Conservation (phyloP, 1,140 invertebrate genomes). For the Drosophila busckii region DNA sequence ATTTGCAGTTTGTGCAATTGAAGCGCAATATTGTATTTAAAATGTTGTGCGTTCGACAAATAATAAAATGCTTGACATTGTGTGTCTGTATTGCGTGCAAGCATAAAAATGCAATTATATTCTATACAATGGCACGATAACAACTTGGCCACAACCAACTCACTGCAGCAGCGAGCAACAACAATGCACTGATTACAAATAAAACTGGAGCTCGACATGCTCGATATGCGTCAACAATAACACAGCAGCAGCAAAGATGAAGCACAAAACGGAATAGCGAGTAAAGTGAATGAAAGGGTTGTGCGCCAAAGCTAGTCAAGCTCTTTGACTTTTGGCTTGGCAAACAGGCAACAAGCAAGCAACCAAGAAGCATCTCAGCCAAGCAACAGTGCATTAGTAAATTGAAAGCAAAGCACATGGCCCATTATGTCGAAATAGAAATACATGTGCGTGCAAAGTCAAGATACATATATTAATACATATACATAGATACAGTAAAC, state of each 20-base stretch:
- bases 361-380: background rate
- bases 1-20: slow-evolving; percentile 1
- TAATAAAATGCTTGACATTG: slow-evolving; percentile 5
- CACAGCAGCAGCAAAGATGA: slow-evolving; percentile 2
- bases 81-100: background rate
- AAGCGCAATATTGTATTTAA: background rate
- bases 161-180: no score
- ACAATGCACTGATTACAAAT: slow-evolving; percentile 35
- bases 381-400: slow-evolving; percentile 63
- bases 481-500: background rate
- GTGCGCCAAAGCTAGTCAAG: slow-evolving; percentile 41
- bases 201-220: slow-evolving; percentile 7
- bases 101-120: slow-evolving; percentile 12
- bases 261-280: background rate
- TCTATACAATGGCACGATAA: background rate
- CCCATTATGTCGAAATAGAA: slow-evolving; percentile 34
- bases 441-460: slow-evolving; percentile 38
- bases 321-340: slow-evolving; percentile 38
- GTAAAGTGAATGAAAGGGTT: background rate
- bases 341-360: no score
- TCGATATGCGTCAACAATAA: slow-evolving; percentile 35
- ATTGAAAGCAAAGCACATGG: slow-evolving; percentile 62
- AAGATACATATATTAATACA: slow-evolving; percentile 53
- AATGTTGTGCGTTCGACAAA: background rate
- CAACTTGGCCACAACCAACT: background rate